Evolutionary conservation across 2,797 vertebrate species (phyloP), one percentile per base, ranked within the genome.

Genomic region (Chanos chanos): DNA sequence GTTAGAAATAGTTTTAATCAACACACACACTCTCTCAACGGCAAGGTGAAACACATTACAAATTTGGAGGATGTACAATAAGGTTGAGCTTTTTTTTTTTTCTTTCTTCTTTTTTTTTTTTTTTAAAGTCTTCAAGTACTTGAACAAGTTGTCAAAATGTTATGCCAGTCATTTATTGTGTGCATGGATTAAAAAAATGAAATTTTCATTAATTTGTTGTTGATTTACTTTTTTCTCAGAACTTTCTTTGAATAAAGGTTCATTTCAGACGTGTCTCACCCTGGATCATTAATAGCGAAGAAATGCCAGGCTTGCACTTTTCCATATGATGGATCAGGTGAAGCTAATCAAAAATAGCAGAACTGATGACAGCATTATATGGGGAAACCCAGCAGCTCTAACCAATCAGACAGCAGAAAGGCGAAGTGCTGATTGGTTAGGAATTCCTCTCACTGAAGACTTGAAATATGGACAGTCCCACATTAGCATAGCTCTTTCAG

Each of bases 161-260:
- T 51, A 71, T 77, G 77, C 65, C 73, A 72, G 78, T 64, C 64
- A 67, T 81, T 78, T 79, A 73, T 71, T 61, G 71, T 78, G 75
- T 81, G 78, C 83, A 81, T 83, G 77, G 79, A 90, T 87, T 86
- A 87, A 87, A 89, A 73, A 27, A 48, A 36, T 7, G 22, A 8
- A 22, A 40, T 51, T 47, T 36, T 36, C 60, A 30, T 37, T 28
- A 60, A 57, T 36, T 27, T 24, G 15, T 49, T 4, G 33, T 9
- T 51, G 12, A n/a, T n/a, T n/a, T n/a, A n/a, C n/a, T n/a, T n/a
- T n/a, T n/a, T n/a, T n/a, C n/a, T 12, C 22, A 2, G 1, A 57
- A 0, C 7, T 33, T 16, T 57, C 13, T 13, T 2, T 19, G 43
- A 36, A 10, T 40, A 4, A 5, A 15, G 45, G 21, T 5, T 27